Evolutionary conservation across 1,140 invertebrate species (phyloP).

Genomic region (Drosophila busckii): DNA sequence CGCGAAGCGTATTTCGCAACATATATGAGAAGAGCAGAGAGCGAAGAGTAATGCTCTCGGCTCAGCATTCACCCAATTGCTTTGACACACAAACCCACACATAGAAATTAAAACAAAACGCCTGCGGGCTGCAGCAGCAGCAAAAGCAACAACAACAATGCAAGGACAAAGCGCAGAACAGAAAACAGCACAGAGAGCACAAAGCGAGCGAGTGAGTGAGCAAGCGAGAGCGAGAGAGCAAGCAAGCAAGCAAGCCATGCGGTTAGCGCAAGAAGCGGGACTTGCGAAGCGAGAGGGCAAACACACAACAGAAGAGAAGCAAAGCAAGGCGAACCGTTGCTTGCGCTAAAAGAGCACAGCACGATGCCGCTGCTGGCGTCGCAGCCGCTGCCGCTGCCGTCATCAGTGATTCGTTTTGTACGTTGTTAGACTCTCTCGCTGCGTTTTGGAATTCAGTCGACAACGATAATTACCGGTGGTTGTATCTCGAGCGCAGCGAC

Average conservation of each 20-base stretch:
- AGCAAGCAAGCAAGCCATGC: constrained; percentile 28
- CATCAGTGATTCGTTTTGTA: constrained; percentile 69
- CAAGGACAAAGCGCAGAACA: constrained; percentile 2
- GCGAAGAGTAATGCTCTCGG: constrained; percentile 39
- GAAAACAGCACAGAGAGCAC: constrained; percentile 3
- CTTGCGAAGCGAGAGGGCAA: constrained; percentile 12
- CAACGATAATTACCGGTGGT: constrained; percentile 79
- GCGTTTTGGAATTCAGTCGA: constrained; percentile 78
- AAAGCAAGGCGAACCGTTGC: neutral
- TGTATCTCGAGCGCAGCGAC: constrained; percentile 73
- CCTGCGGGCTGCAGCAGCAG: constrained; percentile 27
- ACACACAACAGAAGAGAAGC: constrained; percentile 2
- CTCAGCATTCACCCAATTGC: constrained; percentile 71
- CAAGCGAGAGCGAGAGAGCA: constrained; percentile 21
- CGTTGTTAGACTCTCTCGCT: constrained; percentile 77
- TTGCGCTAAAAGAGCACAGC: constrained; percentile 32
- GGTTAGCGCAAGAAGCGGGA: constrained; percentile 16
- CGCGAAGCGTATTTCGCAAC: neutral
- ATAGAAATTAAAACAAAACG: constrained; percentile 71
- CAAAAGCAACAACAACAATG: neutral
- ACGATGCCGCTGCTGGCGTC: constrained; percentile 22
- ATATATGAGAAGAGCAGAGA: neutral
- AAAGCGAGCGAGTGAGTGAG: neutral
- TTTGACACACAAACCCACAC: constrained; percentile 73
- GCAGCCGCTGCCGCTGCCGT: constrained; percentile 39